phyloP scores from a whole-genome alignment of 2,888 invertebrate species.

The Sarcophaga variegata region DNA sequence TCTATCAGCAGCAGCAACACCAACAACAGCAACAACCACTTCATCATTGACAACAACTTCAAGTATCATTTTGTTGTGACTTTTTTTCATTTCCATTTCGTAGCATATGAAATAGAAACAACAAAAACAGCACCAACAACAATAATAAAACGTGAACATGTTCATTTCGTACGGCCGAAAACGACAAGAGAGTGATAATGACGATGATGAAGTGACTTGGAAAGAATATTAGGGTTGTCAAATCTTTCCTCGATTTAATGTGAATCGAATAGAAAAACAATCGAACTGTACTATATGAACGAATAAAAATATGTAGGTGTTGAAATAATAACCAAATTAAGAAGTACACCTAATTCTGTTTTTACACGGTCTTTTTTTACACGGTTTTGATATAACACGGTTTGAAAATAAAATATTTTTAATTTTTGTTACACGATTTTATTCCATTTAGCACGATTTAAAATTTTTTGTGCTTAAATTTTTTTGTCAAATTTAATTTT shows the following conservation, averaged over 20 bases:
- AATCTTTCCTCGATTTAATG: too few species aligned
- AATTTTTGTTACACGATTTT: too few species aligned
- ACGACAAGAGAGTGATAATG: neutral
- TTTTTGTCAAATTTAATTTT: too few species aligned
- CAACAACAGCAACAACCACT: slow-evolving; percentile 38
- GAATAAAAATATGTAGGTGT: too few species aligned
- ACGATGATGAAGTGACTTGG: neutral
- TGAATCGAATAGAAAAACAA: neutral
- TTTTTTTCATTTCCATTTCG: slow-evolving; percentile 40
- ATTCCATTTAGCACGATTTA: too few species aligned
- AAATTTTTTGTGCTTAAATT: too few species aligned
- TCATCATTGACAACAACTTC: slow-evolving; percentile 56
- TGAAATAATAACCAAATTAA: too few species aligned
- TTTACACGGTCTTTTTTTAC: too few species aligned
- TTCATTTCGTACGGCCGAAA: neutral
- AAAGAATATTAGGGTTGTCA: neutral
- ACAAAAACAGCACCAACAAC: neutral
- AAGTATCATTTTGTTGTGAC: slow-evolving; percentile 49
- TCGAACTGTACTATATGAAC: neutral
- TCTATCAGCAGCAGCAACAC: slow-evolving; percentile 34
- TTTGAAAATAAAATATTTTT: too few species aligned
- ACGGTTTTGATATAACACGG: too few species aligned
- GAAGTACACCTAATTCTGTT: too few species aligned
- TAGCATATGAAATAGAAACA: slow-evolving; percentile 15
- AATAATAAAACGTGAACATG: neutral